Conservation (phyloP, 2,113 vertebrate species). For the Calonectris borealis region DNA sequence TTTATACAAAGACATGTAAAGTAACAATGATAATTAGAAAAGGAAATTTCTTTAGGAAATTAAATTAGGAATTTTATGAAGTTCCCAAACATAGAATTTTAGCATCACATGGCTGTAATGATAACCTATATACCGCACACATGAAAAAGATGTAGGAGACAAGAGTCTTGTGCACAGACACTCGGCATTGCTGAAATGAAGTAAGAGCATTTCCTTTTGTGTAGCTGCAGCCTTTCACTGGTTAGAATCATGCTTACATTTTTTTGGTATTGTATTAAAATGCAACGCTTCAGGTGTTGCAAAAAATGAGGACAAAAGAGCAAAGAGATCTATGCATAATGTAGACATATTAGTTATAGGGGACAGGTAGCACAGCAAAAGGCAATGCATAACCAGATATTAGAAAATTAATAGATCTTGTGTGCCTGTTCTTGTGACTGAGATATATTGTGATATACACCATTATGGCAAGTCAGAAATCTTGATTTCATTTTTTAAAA, state of each 20-base stretch:
- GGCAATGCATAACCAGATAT: not conserved
- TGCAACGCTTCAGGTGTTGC: not conserved
- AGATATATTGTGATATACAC: not conserved
- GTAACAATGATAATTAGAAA: not conserved
- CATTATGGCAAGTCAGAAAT: not conserved
- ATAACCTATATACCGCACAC: not conserved
- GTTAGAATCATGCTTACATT: not conserved
- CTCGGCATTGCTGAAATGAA: not conserved
- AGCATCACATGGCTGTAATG: not conserved
- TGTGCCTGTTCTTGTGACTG: not conserved
- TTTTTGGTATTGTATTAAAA: not conserved
- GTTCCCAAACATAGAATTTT: not conserved
- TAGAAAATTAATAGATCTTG: not conserved
- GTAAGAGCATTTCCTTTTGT: not conserved
- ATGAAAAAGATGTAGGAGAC: not conserved
- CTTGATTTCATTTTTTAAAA: not conserved
- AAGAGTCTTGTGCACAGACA: not conserved
- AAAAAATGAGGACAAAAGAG: not conserved
- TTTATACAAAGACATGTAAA: not conserved
- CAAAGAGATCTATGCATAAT: not conserved
- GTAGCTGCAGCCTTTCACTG: not conserved
- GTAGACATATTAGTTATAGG: not conserved
- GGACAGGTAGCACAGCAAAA: not conserved
- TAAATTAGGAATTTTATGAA: not conserved
- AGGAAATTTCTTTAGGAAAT: not conserved